Percentiles rank a stretch among this genome's conserved stretches.
Conservation (phyloP, 2,888 invertebrate species). For the Tridacna gigas region DNA sequence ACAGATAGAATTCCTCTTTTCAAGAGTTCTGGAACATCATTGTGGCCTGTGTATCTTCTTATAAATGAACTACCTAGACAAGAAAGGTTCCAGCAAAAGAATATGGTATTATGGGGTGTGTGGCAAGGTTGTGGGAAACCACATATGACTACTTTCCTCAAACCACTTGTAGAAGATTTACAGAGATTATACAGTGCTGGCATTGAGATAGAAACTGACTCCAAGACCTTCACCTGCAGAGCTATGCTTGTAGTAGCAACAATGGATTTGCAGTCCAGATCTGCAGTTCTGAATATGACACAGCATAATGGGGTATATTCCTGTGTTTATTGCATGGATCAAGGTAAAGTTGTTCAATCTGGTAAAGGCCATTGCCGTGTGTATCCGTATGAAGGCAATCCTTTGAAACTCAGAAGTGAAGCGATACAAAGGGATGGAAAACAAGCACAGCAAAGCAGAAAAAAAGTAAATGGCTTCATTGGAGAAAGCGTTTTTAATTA, state of each 20-base stretch:
- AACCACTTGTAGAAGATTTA: conserved; percentile 53
- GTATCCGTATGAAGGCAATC: conserved; percentile 29
- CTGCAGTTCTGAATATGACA: conserved; percentile 54
- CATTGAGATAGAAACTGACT: neutral
- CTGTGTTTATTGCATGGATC: conserved; percentile 54
- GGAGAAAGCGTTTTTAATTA: conserved; percentile 46
- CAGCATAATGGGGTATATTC: conserved; percentile 60
- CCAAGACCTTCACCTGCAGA: conserved; percentile 24
- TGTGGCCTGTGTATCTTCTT: conserved; percentile 55
- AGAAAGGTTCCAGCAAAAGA: conserved; percentile 42
- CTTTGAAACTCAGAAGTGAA: conserved; percentile 9
- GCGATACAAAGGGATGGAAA: conserved; percentile 28
- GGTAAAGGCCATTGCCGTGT: conserved; percentile 56
- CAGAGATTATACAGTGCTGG: conserved; percentile 28
- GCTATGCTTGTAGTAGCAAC: conserved; percentile 48
- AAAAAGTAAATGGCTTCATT: conserved; percentile 43
- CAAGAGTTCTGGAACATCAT: conserved; percentile 50
- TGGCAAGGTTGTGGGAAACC: conserved; percentile 58
- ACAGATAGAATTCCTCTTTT: conserved; percentile 29
- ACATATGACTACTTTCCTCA: conserved; percentile 52
- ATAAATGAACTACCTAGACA: conserved; percentile 53
- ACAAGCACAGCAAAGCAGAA: conserved; percentile 29
- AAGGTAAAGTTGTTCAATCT: conserved; percentile 32
- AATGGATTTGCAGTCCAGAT: conserved; percentile 61
- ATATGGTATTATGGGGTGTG: conserved; percentile 49